A percentile compares a stretch with the other conserved stretches of the same genome.
phyloP scores from a whole-genome alignment of 2,797 vertebrate genomes.

The Pagetopsis macropterus region DNA sequence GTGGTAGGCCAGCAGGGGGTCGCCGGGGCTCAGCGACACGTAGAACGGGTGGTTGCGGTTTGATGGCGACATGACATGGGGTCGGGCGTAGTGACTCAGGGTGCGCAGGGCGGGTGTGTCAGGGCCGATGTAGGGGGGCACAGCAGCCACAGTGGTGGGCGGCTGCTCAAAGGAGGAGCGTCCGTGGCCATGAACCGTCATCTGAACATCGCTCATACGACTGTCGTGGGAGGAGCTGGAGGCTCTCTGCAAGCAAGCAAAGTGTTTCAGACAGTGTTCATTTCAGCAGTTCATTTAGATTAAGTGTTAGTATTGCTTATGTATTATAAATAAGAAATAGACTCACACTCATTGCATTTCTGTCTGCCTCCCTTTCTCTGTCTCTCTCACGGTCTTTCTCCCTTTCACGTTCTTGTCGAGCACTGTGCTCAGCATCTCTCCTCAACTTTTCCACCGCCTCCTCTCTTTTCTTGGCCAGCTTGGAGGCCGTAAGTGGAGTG shows the following conservation, averaged over 20 bases:
- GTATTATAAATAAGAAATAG: neutral
- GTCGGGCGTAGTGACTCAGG: conserved; percentile 96
- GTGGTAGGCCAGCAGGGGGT: conserved; percentile 95
- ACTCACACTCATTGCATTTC: conserved; percentile 93
- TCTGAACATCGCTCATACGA: conserved; percentile 89
- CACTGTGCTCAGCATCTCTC: conserved; percentile 92
- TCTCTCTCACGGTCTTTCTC: conserved; percentile 93
- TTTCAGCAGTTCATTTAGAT: too few species aligned
- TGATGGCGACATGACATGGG: conserved; percentile 96
- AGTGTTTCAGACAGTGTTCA: conserved; percentile 2
- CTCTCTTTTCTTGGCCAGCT: conserved; percentile 97
- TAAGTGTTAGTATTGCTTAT: too few species aligned
- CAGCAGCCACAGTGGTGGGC: conserved; percentile 93
- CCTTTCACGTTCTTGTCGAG: conserved; percentile 93
- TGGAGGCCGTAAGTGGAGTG: conserved; percentile 93
- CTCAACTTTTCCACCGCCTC: conserved; percentile 92
- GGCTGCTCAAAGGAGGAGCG: conserved; percentile 91
- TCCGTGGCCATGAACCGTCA: conserved; percentile 87
- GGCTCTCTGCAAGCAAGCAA: conserved; percentile 86
- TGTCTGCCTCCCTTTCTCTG: conserved; percentile 88
- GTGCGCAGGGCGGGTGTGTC: conserved; percentile 96
- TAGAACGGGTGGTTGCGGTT: conserved; percentile 98
- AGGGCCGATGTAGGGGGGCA: conserved; percentile 95
- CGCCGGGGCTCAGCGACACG: conserved; percentile 92
- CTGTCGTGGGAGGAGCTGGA: conserved; percentile 94